Evolutionary conservation across 2,797 vertebrate species (phyloP).

Genomic region (Sus cebifrons): DNA sequence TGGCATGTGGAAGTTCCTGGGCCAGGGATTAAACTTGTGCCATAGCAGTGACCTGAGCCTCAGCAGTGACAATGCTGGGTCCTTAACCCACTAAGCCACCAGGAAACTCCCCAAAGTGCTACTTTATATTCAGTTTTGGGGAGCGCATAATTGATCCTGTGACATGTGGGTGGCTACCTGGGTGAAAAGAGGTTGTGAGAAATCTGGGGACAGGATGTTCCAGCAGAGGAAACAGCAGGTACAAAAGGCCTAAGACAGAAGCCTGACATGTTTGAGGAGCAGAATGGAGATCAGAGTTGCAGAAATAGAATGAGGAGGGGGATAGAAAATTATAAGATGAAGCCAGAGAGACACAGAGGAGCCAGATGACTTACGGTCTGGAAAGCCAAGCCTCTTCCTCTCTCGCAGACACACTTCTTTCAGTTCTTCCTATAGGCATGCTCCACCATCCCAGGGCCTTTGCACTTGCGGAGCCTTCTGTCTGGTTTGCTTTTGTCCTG

Average conservation of each 20-base stretch:
- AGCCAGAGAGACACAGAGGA: not conserved
- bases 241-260: not conserved
- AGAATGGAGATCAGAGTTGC: not conserved
- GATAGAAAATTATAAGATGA: not conserved
- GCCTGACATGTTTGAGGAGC: not conserved
- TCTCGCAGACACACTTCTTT: not conserved
- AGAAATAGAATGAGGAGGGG: not conserved
- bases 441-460: not conserved
- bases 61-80: no score
- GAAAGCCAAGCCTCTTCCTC: not conserved
- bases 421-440: accelerated
- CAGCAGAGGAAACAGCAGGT: not conserved
- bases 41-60: no score
- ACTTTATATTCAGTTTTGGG: not conserved
- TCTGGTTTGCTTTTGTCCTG: not conserved
- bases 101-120: not conserved
- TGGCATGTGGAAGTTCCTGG: no score
- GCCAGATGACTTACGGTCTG: no score
- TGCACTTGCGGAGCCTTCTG: no score
- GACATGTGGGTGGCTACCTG: not conserved
- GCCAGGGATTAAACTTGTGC: no score
- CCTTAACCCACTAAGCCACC: no score
- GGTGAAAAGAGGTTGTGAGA: not conserved
- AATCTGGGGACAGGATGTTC: not conserved
- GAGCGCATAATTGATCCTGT: not conserved